phyloP scores from a whole-genome alignment of 2,797 vertebrate species.

The Protonibea diacanthus region DNA sequence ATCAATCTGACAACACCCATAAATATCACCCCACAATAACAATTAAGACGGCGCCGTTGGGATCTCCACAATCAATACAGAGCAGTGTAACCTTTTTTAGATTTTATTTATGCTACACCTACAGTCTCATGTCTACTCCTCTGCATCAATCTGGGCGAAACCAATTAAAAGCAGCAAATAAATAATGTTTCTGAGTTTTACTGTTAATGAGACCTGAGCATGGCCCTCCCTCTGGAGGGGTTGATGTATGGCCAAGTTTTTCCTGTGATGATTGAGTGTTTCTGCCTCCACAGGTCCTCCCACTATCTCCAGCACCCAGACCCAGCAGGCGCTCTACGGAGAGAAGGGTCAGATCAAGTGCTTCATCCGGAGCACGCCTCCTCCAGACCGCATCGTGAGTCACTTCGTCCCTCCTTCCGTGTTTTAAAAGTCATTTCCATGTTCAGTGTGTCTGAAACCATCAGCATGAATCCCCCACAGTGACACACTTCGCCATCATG shows the following conservation, averaged over 20 bases:
- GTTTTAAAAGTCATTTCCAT: neutral
- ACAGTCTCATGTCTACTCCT: neutral
- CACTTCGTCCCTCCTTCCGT: conserved; percentile 4
- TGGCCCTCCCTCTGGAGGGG: conserved; percentile 6
- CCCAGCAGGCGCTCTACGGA: conserved; percentile 91
- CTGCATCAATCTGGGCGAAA: conserved; percentile 4
- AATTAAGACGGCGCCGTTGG: too few species aligned
- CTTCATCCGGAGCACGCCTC: conserved; percentile 94
- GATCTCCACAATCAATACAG: too few species aligned
- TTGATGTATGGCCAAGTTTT: conserved; percentile 15
- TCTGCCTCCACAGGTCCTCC: conserved; percentile 87
- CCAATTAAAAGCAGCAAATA: conserved; percentile 34
- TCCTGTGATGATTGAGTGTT: conserved; percentile 32
- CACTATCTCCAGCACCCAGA: conserved; percentile 96
- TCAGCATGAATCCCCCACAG: too few species aligned
- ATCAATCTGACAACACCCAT: too few species aligned
- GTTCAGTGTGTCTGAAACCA: neutral
- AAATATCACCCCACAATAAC: too few species aligned
- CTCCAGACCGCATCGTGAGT: conserved; percentile 94
- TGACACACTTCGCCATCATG: too few species aligned
- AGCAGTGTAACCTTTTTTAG: too few species aligned
- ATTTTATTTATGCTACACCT: too few species aligned
- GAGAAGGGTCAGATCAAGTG: conserved; percentile 96
- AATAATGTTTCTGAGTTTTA: conserved; percentile 4
- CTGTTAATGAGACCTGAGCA: conserved; percentile 7